phyloP scores from a whole-genome alignment of 2,888 invertebrate species.

The Platycheirus rosarum region DNA sequence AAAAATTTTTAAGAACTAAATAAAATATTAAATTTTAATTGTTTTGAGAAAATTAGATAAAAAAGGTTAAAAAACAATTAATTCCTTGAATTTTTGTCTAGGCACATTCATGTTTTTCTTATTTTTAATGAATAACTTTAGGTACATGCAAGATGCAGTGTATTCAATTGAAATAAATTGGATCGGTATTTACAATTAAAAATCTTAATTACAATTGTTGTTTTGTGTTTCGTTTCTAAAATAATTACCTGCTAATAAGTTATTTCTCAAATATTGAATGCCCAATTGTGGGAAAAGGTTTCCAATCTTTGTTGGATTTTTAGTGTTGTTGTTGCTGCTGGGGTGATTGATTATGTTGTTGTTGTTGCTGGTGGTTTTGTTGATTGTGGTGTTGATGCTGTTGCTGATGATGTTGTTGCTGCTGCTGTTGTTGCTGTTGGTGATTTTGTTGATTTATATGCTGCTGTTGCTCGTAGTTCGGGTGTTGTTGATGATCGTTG shows the following conservation, averaged over 20 bases:
- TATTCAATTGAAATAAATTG: neutral
- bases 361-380: constrained; percentile 26
- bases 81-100: too few species aligned
- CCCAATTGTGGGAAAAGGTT: neutral
- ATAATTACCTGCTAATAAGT: constrained; percentile 4
- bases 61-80: too few species aligned
- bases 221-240: neutral
- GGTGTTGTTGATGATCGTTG: constrained; percentile 74
- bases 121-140: neutral
- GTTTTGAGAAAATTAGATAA: neutral
- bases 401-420: too few species aligned
- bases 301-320: constrained; percentile 7
- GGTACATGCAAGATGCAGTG: constrained; percentile 2
- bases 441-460: constrained; percentile 70
- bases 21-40: neutral
- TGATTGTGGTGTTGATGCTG: constrained; percentile 70
- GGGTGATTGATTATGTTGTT: constrained; percentile 51
- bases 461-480: constrained; percentile 63
- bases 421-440: too few species aligned
- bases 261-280: constrained; percentile 11
- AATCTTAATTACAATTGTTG: neutral
- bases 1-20: neutral
- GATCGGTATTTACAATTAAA: constrained; percentile 20
- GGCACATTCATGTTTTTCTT: neutral
- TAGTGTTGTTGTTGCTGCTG: constrained; percentile 31